A percentile compares a stretch with the other conserved stretches of the same genome.
phyloP scores from a whole-genome alignment of 2,113 vertebrate genomes.

The Toxotes jaculatrix region DNA sequence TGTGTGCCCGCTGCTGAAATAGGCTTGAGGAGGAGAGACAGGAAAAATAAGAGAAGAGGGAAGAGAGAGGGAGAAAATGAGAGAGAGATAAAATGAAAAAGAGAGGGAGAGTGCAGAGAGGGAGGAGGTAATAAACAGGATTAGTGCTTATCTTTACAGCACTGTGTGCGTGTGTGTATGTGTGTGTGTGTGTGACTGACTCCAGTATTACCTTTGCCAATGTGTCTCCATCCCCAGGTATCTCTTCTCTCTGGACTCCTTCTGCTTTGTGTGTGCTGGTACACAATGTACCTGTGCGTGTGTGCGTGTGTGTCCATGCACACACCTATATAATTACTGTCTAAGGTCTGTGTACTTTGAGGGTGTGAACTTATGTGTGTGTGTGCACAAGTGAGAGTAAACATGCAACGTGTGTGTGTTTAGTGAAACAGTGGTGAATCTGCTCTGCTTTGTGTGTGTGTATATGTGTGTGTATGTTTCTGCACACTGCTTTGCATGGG shows the following conservation, averaged over 20 bases:
- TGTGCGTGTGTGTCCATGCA: background rate
- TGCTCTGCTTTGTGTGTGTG: background rate
- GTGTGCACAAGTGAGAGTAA: constrained; percentile 19
- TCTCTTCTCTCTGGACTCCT: constrained; percentile 67
- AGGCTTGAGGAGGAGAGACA: constrained; percentile 67
- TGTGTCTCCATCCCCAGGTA: constrained; percentile 74
- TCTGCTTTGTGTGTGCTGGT: constrained; percentile 58
- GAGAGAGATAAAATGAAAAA: constrained; percentile 74
- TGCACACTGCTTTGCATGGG: background rate
- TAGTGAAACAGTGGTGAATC: constrained; percentile 17
- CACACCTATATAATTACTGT: constrained; percentile 1
- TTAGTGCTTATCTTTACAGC: constrained; percentile 81
- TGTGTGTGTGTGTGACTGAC: constrained; percentile 63
- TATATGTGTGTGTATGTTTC: background rate
- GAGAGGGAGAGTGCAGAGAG: constrained; percentile 70
- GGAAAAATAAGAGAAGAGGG: constrained; percentile 60
- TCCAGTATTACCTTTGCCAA: constrained; percentile 71
- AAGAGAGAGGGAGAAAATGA: constrained; percentile 61
- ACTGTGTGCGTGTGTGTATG: constrained; percentile 24
- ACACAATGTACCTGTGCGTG: constrained; percentile 48
- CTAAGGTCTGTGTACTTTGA: constrained; percentile 19
- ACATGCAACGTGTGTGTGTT: constrained; percentile 16
- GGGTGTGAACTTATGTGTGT: constrained; percentile 7
- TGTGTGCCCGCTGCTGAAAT: constrained; percentile 41
- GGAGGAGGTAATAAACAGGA: constrained; percentile 81